A percentile compares a stretch with the other conserved stretches of the same genome.
Conservation (phyloP, 2,797 vertebrate species). For the Rhodeus uyekii region DNA sequence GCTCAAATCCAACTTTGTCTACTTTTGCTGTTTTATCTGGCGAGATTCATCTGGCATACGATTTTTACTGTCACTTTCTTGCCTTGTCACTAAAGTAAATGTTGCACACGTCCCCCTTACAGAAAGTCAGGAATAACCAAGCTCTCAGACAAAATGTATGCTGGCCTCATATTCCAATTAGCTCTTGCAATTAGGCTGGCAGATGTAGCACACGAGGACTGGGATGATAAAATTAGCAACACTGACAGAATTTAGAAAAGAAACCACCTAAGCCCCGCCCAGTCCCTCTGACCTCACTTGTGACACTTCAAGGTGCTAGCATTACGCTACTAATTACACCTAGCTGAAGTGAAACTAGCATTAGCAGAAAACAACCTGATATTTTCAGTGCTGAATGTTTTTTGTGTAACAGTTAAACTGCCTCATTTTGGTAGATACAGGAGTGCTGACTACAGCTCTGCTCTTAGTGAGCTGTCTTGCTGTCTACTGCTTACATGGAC, state of each 20-base stretch:
- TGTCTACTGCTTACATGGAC: not conserved
- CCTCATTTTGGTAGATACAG: constrained; percentile 37
- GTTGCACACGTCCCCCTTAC: constrained; percentile 40
- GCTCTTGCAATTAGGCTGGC: constrained; percentile 77
- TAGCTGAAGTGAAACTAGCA: not conserved
- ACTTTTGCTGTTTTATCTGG: not conserved
- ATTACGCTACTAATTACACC: not conserved
- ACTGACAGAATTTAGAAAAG: constrained; percentile 62
- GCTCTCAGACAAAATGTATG: constrained; percentile 61
- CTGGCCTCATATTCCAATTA: constrained; percentile 79
- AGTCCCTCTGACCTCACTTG: constrained; percentile 44
- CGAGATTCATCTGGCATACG: not conserved
- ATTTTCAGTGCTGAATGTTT: not conserved
- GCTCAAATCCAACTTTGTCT: not conserved
- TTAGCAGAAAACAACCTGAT: not conserved
- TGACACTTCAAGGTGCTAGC: constrained; percentile 28
- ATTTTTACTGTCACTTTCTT: constrained; percentile 23
- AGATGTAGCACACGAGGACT: constrained; percentile 81
- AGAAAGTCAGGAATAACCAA: constrained; percentile 56
- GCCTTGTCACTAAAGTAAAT: constrained; percentile 51
- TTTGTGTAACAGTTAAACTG: constrained; percentile 29
- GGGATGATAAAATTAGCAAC: constrained; percentile 79
- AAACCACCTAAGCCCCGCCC: constrained; percentile 47
- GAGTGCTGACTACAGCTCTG: constrained; percentile 24
- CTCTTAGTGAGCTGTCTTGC: not conserved